These are phyloP conservation scores for Blomia tropicalis DNA, from an alignment of 2,888 invertebrate genomes.

Conservation along the genomic window DNA sequence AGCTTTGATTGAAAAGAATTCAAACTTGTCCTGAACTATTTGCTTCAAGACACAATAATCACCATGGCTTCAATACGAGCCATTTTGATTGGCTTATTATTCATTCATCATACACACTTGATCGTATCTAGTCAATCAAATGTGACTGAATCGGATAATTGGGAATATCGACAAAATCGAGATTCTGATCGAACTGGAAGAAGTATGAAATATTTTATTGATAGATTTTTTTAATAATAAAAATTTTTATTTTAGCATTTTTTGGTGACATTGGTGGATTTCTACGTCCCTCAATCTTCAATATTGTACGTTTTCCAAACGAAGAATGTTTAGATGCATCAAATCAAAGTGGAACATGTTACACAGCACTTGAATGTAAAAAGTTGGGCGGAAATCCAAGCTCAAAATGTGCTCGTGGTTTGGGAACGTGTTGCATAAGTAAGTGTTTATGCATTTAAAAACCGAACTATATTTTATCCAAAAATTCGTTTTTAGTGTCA, in stretches of 20 bases:
- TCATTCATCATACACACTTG: too few species aligned
- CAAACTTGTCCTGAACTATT: too few species aligned
- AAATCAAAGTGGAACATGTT: constrained; percentile 28
- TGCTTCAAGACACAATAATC: too few species aligned
- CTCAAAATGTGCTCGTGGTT: constrained; percentile 25
- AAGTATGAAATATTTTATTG: neutral
- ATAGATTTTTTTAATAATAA: neutral
- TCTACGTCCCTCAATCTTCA: constrained; percentile 25
- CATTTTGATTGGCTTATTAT: too few species aligned
- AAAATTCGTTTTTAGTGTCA: too few species aligned
- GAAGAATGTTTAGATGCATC: constrained; percentile 26
- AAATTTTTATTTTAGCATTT: neutral
- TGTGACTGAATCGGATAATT: too few species aligned
- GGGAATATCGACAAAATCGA: too few species aligned
- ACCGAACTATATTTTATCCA: too few species aligned
- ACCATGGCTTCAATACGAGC: too few species aligned
- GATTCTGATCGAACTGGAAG: neutral
- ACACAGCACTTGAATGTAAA: constrained; percentile 26
- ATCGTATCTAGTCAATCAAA: too few species aligned
- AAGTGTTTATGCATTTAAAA: constrained; percentile 6
- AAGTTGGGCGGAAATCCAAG: constrained; percentile 25
- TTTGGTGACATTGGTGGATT: constrained; percentile 7
- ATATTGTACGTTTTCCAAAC: constrained; percentile 26
- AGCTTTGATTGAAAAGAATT: too few species aligned
- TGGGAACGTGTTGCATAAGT: constrained; percentile 27